These are phyloP conservation scores for Xenopus tropicalis DNA, from an alignment of 2,113 vertebrate species.

Conservation along the genomic window DNA sequence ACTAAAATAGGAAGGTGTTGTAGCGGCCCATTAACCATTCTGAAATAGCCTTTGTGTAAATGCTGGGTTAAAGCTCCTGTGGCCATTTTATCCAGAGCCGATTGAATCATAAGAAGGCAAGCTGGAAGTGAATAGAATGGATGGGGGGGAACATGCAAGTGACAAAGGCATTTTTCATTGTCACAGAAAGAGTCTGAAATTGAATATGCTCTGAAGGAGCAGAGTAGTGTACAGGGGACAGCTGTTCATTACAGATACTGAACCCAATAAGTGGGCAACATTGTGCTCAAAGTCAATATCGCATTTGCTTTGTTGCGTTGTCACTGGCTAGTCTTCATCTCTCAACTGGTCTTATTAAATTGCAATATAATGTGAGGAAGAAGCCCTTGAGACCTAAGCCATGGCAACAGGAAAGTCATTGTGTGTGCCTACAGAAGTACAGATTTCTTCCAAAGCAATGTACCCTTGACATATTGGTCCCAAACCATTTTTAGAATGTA, in stretches of 20 bases:
- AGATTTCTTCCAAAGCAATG: background rate
- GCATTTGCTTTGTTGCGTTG: constrained; percentile 10
- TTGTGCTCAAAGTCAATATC: constrained; percentile 16
- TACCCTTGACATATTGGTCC: background rate
- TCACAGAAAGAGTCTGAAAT: background rate
- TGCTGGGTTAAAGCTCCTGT: background rate
- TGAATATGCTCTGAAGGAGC: background rate
- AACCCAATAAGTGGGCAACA: constrained; percentile 11
- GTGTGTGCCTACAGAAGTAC: background rate
- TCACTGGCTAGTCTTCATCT: constrained; percentile 1
- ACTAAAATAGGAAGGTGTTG: no score
- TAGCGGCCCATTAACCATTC: no score
- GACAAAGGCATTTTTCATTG: constrained; percentile 14
- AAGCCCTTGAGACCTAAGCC: constrained; percentile 1
- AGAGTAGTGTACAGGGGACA: background rate
- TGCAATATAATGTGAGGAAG: background rate
- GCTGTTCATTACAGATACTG: constrained; percentile 11
- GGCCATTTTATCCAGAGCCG: background rate
- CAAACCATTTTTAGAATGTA: no score
- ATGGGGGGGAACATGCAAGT: background rate
- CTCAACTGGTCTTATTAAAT: constrained; percentile 5
- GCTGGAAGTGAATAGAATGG: background rate
- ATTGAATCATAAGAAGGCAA: constrained; percentile 1
- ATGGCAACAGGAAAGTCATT: constrained; percentile 11
- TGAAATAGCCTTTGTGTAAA: background rate